A percentile compares a stretch with the other conserved stretches of the same genome.
These are phyloP conservation scores for Rhynchonycteris naso DNA, from an alignment of 2,797 vertebrate species.

Conservation along the genomic window DNA sequence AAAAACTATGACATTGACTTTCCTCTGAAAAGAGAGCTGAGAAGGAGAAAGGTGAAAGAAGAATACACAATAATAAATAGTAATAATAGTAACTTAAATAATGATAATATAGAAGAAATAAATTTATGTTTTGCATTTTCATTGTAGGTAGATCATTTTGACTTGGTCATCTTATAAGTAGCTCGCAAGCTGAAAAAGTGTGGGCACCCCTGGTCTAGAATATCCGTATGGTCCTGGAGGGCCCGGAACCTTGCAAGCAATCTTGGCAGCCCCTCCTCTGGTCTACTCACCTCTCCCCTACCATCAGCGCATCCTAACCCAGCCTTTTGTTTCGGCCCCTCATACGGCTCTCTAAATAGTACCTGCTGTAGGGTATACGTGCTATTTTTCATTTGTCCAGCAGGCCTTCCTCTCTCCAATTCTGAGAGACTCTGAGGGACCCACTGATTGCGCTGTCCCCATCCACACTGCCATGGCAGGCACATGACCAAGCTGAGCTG, in stretches of 20 bases:
- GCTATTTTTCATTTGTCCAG: not conserved
- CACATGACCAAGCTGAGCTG: not conserved
- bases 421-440: not conserved
- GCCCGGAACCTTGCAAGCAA: not conserved
- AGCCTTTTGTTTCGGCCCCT: not conserved
- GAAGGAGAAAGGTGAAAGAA: no score
- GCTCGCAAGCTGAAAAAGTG: no score
- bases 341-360: not conserved
- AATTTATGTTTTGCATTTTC: no score
- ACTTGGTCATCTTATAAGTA: no score
- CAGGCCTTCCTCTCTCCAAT: not conserved
- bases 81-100: no score
- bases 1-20: no score
- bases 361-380: not conserved
- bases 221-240: not conserved
- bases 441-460: not conserved
- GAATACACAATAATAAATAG: no score
- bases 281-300: not conserved
- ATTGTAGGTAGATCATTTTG: no score
- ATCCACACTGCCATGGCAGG: not conserved
- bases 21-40: no score
- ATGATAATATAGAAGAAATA: no score
- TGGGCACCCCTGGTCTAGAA: no score
- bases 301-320: not conserved
- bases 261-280: not conserved